Conservation (phyloP, 1,140 invertebrate species). For the Zaprionus camerounensis region DNA sequence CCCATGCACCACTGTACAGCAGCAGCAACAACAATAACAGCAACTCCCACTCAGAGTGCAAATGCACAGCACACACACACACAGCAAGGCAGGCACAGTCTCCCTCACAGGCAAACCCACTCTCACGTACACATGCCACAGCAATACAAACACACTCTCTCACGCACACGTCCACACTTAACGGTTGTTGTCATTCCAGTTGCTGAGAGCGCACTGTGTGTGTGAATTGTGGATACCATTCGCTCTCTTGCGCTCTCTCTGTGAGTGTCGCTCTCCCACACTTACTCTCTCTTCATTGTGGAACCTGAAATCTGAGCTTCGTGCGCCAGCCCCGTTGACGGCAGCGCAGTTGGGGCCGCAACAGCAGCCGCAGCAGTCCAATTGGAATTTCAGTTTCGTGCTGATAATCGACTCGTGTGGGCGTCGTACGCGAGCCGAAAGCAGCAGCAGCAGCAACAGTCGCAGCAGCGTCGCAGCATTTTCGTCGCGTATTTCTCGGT, state of each 20-base stretch:
- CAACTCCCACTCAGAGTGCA: slow-evolving; percentile 30
- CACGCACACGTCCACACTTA: slow-evolving; percentile 18
- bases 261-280: neutral
- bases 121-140: neutral
- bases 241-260: neutral
- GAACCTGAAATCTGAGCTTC: slow-evolving; percentile 75
- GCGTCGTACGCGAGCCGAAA: slow-evolving; percentile 47
- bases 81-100: neutral
- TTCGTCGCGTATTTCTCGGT: slow-evolving; percentile 16
- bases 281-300: slow-evolving; percentile 39
- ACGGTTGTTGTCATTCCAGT: slow-evolving; percentile 56
- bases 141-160: neutral
- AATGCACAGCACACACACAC: slow-evolving; percentile 21
- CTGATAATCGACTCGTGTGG: slow-evolving; percentile 68
- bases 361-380: slow-evolving; percentile 36
- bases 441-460: slow-evolving; percentile 5
- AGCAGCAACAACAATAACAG: slow-evolving; percentile 26
- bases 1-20: slow-evolving; percentile 51
- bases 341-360: slow-evolving; percentile 42
- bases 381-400: slow-evolving; percentile 63
- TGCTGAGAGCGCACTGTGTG: slow-evolving; percentile 14
- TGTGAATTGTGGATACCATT: slow-evolving; percentile 51
- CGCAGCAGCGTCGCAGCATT: slow-evolving; percentile 34
- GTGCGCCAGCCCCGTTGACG: slow-evolving; percentile 53
- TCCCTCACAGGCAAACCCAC: neutral